Percentiles rank a stretch among this genome's conserved stretches.
Conservation (phyloP, 2,113 vertebrate species). For the Microcebus lehilahytsara region DNA sequence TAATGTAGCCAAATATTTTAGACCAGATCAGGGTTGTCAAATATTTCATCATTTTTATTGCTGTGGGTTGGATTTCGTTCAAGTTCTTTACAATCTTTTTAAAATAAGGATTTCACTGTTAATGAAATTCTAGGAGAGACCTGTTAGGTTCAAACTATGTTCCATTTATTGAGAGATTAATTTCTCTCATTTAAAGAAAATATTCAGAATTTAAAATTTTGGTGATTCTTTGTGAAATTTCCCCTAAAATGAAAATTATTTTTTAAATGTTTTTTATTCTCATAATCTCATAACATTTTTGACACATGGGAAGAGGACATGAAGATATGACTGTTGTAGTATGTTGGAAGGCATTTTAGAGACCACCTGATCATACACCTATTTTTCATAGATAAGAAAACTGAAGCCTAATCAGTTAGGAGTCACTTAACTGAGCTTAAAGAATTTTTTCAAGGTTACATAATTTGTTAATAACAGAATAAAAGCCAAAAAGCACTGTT, state of each 20-base stretch:
- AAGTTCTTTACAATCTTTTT: background rate
- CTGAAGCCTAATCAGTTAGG: background rate
- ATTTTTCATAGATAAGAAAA: background rate
- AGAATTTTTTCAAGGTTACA: background rate
- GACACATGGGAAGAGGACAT: background rate
- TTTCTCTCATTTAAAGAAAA: background rate
- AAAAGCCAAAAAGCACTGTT: background rate
- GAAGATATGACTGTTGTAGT: background rate
- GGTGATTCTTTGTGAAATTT: background rate
- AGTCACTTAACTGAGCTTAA: background rate
- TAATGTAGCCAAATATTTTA: background rate
- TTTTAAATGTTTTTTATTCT: background rate
- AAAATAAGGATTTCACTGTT: background rate
- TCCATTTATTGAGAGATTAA: background rate
- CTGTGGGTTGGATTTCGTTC: background rate
- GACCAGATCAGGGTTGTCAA: background rate
- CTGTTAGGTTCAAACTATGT: background rate
- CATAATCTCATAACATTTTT: background rate
- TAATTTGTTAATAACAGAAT: background rate
- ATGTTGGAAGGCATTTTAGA: background rate
- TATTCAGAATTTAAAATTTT: background rate
- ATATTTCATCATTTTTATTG: conserved; percentile 12
- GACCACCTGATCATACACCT: background rate
- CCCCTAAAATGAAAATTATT: background rate
- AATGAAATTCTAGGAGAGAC: background rate